phyloP scores from a whole-genome alignment of 1,140 invertebrate species.

The Diploscapter pachys region DNA sequence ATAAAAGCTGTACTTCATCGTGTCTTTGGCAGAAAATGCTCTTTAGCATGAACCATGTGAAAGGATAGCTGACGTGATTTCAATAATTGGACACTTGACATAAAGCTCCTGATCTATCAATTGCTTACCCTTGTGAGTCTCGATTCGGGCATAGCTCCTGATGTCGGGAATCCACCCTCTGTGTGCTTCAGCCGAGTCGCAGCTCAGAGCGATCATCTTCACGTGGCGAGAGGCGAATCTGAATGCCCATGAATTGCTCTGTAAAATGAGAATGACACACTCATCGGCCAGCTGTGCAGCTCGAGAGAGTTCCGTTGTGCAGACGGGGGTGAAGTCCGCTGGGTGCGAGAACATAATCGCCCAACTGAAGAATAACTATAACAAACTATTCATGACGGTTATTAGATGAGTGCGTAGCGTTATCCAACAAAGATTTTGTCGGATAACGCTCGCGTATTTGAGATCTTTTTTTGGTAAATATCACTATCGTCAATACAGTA shows the following conservation, averaged over 20 bases:
- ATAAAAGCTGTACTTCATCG: too few relatives aligned
- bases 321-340: conserved; percentile 87
- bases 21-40: too few relatives aligned
- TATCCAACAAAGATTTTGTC: too few relatives aligned
- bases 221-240: conserved; percentile 76
- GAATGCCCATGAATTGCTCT: too few relatives aligned
- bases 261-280: conserved; percentile 67
- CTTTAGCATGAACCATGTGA: too few relatives aligned
- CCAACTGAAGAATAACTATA: conserved; percentile 68
- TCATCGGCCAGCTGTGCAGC: conserved; percentile 73
- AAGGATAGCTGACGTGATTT: too few relatives aligned
- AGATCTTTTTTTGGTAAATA: too few relatives aligned
- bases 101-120: neutral
- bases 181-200: conserved; percentile 80
- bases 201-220: conserved; percentile 86
- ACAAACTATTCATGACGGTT: too few relatives aligned
- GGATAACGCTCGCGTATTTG: too few relatives aligned
- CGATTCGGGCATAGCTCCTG: neutral
- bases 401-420: too few relatives aligned
- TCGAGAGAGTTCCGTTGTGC: conserved; percentile 82
- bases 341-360: conserved; percentile 85
- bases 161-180: conserved; percentile 51
- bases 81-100: neutral
- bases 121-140: neutral
- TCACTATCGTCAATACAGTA: neutral